These are phyloP conservation scores for Sphenopsis melanotis DNA, from an alignment of 2,797 vertebrate species.

Conservation along the genomic window DNA sequence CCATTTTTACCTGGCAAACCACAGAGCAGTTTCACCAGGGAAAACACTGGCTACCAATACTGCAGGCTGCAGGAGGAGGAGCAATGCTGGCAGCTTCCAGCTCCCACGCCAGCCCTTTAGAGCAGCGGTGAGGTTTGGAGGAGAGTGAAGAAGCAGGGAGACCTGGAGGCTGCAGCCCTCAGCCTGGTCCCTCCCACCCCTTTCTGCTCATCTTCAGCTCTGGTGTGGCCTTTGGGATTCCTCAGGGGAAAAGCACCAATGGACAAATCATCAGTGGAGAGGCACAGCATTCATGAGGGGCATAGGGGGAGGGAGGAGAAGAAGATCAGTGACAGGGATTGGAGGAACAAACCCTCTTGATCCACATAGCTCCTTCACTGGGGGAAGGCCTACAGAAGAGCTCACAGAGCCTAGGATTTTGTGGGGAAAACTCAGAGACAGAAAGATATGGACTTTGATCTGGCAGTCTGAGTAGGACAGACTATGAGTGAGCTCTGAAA, in stretches of 20 bases:
- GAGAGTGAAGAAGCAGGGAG: background rate
- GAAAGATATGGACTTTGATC: background rate
- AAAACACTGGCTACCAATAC: background rate
- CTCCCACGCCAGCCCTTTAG: background rate
- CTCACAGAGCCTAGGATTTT: background rate
- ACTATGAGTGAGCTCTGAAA: background rate
- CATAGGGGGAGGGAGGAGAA: background rate
- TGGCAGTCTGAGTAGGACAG: background rate
- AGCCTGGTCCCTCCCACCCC: accelerated
- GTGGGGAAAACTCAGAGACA: background rate
- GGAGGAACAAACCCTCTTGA: background rate
- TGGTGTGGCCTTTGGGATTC: background rate
- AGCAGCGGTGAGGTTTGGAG: background rate
- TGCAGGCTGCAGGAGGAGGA: background rate
- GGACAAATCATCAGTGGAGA: background rate
- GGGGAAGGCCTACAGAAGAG: background rate
- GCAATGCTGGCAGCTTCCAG: background rate
- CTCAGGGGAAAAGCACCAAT: background rate
- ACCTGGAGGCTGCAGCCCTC: background rate
- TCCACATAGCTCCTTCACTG: background rate
- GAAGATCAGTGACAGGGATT: background rate
- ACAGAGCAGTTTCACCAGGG: background rate
- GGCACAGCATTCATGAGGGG: background rate
- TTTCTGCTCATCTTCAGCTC: background rate
- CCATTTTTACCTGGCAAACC: background rate